Evolutionary conservation across 2,888 invertebrate genomes (phyloP), one percentile per base, ranked within the genome.

Genomic region (Heliconius aoede): DNA sequence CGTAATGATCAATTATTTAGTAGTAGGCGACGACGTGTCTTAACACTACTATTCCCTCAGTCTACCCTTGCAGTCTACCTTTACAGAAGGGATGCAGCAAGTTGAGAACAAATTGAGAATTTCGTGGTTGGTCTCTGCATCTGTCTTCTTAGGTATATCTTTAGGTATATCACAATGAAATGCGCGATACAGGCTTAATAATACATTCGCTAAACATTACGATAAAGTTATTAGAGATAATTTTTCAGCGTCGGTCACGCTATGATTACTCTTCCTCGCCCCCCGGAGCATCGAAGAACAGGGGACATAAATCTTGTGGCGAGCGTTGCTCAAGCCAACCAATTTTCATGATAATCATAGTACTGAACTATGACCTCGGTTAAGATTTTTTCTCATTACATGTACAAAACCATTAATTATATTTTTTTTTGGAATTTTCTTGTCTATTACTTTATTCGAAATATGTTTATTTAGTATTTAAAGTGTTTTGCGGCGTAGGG

Each of bases 231-330:
- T 46, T 46, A 46, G 18, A 18, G 18, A 46, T 15, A 13, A 18
- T 5, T 46, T 46, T 46, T 46, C 21, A 21, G 46, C 46, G 21
- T 13, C 58, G 26, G 24, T 26, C 60, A 15, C 15, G 4, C 26
- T 26, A 26, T 26, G 13, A 26, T 60, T 26, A 2, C 26, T 13
- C 26, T 26, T 60, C 2, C 60, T 55, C 15, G 26, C 7, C 26
- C 60, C 26, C 60, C 60, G 40, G 9, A 51, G 26, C n/a, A 62
- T 32, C 11, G 13, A 36, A 36, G 32, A 36, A n/a, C n/a, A n/a
- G 64, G 32, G 26, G 13, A 60, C 60, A 60, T 64, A 30, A 64
- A 64, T 64, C n/a, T 64, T 64, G 13, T 32, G 32, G n/a, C n/a
- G 13, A 36, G 32, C 32, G 4, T 64, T 32, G 36, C 32, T 64